Evolutionary conservation across 2,888 invertebrate genomes (phyloP), one percentile per base, ranked within the genome.

Genomic region (Tortricodes alternella): DNA sequence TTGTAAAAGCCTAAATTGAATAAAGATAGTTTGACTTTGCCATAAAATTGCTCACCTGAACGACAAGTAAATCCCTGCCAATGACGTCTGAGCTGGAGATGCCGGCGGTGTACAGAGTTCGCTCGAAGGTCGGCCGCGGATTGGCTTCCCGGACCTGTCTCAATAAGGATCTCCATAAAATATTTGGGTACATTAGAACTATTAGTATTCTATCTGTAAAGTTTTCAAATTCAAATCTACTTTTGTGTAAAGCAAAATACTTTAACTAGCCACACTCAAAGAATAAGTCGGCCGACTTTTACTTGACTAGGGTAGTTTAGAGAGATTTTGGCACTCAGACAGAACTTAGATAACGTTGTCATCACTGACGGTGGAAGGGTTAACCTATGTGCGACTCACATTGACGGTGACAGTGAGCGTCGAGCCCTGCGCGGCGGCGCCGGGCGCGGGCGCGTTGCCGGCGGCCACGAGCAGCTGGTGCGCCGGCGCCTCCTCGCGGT

Each of bases 131-230:
- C 0, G 94, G 94, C 38, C 92, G 89, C 37, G 93, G 93, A 64
- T 94, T 92, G 0, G 92, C 89, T 74, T 94, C 94, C 24, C 91
- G 75, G 0, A 94, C 93, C 93, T 94, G 64, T 37, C 57, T 61
- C 19, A n/a, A n/a, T n/a, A n/a, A n/a, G n/a, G n/a, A n/a, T n/a
- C n/a, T n/a, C n/a, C n/a, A n/a, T n/a, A n/a, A n/a, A n/a, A n/a
- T n/a, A n/a, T n/a, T n/a, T n/a, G n/a, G n/a, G n/a, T n/a, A n/a
- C n/a, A n/a, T n/a, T n/a, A n/a, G n/a, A n/a, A n/a, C n/a, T n/a
- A n/a, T n/a, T n/a, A n/a, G n/a, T n/a, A n/a, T n/a, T n/a, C n/a
- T n/a, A n/a, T n/a, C n/a, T n/a, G n/a, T n/a, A n/a, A n/a, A n/a
- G n/a, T n/a, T n/a, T n/a, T n/a, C n/a, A n/a, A n/a, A n/a, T n/a